phyloP scores from a whole-genome alignment of 2,888 invertebrate species.

The Dasysyrphus tricinctus region DNA sequence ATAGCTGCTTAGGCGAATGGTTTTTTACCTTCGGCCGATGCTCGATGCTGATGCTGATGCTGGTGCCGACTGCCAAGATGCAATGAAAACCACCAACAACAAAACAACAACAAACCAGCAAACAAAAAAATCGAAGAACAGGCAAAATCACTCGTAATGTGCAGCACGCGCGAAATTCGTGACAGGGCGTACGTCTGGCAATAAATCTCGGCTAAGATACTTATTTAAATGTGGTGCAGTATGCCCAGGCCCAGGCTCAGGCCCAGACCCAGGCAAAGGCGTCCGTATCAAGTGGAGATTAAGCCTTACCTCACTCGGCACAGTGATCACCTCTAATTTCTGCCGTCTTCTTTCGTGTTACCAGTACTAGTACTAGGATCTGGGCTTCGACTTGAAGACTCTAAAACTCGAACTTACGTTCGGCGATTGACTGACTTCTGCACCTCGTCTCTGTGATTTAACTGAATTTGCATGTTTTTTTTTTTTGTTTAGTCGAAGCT shows the following conservation, averaged over 20 bases:
- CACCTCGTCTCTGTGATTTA: conserved; percentile 46
- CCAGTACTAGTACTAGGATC: conserved; percentile 41
- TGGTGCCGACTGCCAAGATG: not conserved
- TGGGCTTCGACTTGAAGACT: conserved; percentile 35
- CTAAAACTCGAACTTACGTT: conserved; percentile 35
- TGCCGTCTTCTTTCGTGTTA: conserved; percentile 73
- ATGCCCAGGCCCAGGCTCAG: conserved; percentile 56
- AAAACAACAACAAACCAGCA: conserved; percentile 53
- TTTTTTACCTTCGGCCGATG: conserved; percentile 64
- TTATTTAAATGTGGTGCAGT: conserved; percentile 78
- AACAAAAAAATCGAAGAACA: conserved; percentile 68
- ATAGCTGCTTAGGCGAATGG: conserved; percentile 61
- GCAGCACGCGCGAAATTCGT: conserved; percentile 79
- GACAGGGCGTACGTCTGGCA: conserved; percentile 79
- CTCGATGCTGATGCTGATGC: conserved; percentile 9
- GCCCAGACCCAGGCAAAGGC: conserved; percentile 59
- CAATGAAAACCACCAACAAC: not conserved
- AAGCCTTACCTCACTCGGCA: conserved; percentile 68
- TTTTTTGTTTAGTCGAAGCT: conserved; percentile 16
- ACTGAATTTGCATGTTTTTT: conserved; percentile 68
- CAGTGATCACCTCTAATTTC: conserved; percentile 73
- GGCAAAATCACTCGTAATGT: conserved; percentile 77
- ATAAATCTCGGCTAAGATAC: conserved; percentile 77
- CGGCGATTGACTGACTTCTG: conserved; percentile 62
- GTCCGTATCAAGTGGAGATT: conserved; percentile 71